phyloP scores from a whole-genome alignment of 1,140 invertebrate genomes.

The Drosophila teissieri region DNA sequence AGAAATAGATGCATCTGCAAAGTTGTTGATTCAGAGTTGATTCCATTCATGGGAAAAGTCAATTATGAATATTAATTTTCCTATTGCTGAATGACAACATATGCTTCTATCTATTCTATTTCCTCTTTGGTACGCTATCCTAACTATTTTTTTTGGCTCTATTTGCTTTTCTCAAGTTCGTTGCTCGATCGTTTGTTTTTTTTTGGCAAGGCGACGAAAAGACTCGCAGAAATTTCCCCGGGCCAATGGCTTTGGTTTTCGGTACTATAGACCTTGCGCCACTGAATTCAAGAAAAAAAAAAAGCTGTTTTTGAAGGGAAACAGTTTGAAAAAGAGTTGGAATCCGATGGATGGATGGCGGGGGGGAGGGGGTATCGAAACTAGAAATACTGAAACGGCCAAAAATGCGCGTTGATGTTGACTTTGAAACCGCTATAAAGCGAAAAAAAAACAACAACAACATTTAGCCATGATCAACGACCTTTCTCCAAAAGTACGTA shows the following conservation, averaged over 20 bases:
- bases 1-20: neutral
- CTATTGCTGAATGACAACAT: too few species aligned
- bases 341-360: neutral
- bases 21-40: neutral
- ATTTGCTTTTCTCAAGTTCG: conserved; percentile 29
- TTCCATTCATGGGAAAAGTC: too few species aligned
- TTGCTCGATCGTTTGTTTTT: conserved; percentile 8
- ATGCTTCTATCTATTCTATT: too few species aligned
- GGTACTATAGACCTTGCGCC: conserved; percentile 23
- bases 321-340: neutral
- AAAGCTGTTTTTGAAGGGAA: too few species aligned
- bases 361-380: conserved; percentile 43
- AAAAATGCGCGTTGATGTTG: conserved; percentile 64
- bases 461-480: conserved; percentile 73
- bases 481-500: conserved; percentile 77
- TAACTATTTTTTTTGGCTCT: neutral
- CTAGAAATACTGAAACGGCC: conserved; percentile 75
- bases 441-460: conserved; percentile 18
- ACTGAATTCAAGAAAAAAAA: neutral
- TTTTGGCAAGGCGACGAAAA: conserved; percentile 21
- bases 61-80: too few species aligned
- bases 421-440: conserved; percentile 73
- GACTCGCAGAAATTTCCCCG: conserved; percentile 34
- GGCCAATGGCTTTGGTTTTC: conserved; percentile 24
- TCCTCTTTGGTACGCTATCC: too few species aligned